These are phyloP conservation scores for Brassicogethes aeneus DNA, from an alignment of 2,888 invertebrate genomes.

Conservation along the genomic window DNA sequence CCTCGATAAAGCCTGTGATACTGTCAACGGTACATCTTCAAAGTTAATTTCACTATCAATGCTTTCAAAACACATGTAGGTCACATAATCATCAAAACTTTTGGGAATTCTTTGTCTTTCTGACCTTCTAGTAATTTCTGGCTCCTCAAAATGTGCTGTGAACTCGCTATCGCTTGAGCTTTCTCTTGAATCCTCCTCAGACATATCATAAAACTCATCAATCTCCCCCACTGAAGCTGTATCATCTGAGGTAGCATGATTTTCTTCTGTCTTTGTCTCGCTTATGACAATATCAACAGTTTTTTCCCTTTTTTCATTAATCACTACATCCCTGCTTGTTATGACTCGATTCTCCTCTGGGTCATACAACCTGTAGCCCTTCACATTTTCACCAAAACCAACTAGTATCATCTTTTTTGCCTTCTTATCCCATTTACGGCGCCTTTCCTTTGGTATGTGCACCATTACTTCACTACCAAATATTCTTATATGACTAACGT, in stretches of 20 bases:
- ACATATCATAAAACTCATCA: too few relatives aligned
- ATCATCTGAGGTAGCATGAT: too few relatives aligned
- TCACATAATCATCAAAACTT: constrained; percentile 16
- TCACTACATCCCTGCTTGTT: constrained; percentile 11
- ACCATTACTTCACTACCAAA: constrained; percentile 31
- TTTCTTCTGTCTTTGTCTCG: too few relatives aligned
- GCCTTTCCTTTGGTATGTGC: constrained; percentile 26
- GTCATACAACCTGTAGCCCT: constrained; percentile 20
- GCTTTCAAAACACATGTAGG: too few relatives aligned
- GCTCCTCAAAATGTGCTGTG: not conserved
- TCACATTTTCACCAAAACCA: constrained; percentile 19
- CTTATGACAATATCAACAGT: too few relatives aligned
- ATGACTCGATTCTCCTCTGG: constrained; percentile 8
- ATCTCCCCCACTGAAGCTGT: too few relatives aligned
- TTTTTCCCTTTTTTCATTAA: constrained; percentile 11
- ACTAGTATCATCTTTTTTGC: constrained; percentile 23
- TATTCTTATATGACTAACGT: constrained; percentile 26
- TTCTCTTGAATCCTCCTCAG: not conserved
- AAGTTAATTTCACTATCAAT: too few relatives aligned
- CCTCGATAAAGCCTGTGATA: not conserved
- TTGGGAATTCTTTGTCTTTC: constrained; percentile 15
- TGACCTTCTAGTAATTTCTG: constrained; percentile 13
- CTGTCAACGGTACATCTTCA: not conserved
- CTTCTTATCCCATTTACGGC: constrained; percentile 27
- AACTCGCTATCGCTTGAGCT: constrained; percentile 2